Conservation (phyloP, 1,140 invertebrate genomes). For the Drosophila neocordata region DNA sequence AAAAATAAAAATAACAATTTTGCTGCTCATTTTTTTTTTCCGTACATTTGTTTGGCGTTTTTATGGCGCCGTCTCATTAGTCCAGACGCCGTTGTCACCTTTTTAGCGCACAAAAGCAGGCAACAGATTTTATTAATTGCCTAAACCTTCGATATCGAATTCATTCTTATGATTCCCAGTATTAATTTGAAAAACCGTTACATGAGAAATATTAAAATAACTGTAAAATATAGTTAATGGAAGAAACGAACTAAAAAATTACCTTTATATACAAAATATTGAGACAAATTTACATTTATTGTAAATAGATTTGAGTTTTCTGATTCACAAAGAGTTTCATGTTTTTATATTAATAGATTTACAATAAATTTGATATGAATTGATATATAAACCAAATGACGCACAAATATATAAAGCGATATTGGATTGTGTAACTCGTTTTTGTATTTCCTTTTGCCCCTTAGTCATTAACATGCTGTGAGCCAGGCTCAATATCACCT, state of each 20-base stretch:
- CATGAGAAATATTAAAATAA: too few relatives aligned
- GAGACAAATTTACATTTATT: too few relatives aligned
- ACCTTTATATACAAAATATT: too few relatives aligned
- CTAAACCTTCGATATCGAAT: too few relatives aligned
- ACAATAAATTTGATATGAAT: neutral
- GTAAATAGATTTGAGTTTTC: too few relatives aligned
- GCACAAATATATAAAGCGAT: neutral
- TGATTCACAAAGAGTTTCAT: too few relatives aligned
- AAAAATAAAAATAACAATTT: neutral
- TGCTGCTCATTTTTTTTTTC: slow-evolving; percentile 35
- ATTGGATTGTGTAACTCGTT: neutral
- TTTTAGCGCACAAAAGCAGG: slow-evolving; percentile 18
- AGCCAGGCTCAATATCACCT: slow-evolving; percentile 1
- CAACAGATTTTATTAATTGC: neutral
- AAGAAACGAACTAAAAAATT: too few relatives aligned
- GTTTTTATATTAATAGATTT: too few relatives aligned
- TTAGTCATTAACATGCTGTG: neutral
- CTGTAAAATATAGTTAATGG: too few relatives aligned
- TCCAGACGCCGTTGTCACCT: slow-evolving; percentile 12
- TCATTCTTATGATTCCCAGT: too few relatives aligned
- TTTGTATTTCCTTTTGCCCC: neutral
- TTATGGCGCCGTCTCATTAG: slow-evolving; percentile 69
- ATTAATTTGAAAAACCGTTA: too few relatives aligned
- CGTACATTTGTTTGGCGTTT: slow-evolving; percentile 54
- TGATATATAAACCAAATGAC: slow-evolving; percentile 2